Evolutionary conservation across 2,888 invertebrate genomes (phyloP).

Genomic region (Tortricodes alternella): DNA sequence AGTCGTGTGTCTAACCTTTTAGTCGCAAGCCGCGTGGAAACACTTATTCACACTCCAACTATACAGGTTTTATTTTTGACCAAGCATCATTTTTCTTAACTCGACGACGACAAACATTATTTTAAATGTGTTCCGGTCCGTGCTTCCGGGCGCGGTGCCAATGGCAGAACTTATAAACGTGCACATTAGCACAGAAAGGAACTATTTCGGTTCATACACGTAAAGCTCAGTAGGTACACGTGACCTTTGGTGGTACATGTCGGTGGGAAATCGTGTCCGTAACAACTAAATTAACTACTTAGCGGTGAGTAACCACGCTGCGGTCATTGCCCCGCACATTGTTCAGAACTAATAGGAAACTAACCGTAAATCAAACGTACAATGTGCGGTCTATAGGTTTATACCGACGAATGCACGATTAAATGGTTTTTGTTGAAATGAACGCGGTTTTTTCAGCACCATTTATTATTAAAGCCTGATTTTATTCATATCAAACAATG

Average conservation of each 20-base stretch:
- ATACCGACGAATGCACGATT: neutral
- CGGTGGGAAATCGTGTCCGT: neutral
- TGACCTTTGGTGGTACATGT: neutral
- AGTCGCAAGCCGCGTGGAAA: neutral
- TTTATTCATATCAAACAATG: slow-evolving; percentile 18
- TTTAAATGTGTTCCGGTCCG: slow-evolving; percentile 22
- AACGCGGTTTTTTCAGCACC: slow-evolving; percentile 2
- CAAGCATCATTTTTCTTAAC: slow-evolving; percentile 23
- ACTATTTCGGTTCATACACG: neutral
- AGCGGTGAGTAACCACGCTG: neutral
- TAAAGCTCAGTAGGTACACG: too few species aligned
- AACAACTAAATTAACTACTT: slow-evolving; percentile 2
- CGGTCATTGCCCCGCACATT: neutral
- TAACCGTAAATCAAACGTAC: neutral
- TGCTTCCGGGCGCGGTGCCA: slow-evolving; percentile 23
- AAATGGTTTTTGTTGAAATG: slow-evolving; percentile 3
- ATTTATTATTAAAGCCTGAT: slow-evolving; percentile 17
- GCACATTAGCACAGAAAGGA: neutral
- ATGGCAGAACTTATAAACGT: slow-evolving; percentile 1
- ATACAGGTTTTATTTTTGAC: slow-evolving; percentile 1
- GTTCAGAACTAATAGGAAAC: slow-evolving; percentile 1
- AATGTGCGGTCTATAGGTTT: neutral
- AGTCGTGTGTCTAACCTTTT: neutral
- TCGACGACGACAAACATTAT: slow-evolving; percentile 13
- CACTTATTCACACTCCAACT: slow-evolving; percentile 1